A percentile compares a stretch with the other conserved stretches of the same genome.
phyloP scores from a whole-genome alignment of 1,140 invertebrate species.

The Bombus soroeensis region DNA sequence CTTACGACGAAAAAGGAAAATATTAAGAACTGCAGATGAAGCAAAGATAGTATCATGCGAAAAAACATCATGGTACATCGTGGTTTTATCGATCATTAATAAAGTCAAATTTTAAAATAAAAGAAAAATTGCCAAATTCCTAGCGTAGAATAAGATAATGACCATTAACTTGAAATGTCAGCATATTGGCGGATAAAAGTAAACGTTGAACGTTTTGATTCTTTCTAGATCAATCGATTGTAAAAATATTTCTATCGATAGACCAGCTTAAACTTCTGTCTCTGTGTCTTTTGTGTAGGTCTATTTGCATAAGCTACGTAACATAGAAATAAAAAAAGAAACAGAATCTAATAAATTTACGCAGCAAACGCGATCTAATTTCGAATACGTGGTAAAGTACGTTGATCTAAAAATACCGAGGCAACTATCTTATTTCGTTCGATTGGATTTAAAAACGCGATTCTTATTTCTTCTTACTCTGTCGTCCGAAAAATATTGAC shows the following conservation, averaged over 20 bases:
- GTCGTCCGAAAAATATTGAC: conserved; percentile 1
- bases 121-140: not conserved
- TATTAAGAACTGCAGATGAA: not conserved
- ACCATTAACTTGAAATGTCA: not conserved
- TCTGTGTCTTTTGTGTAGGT: not conserved
- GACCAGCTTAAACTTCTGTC: not conserved
- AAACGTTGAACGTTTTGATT: not conserved
- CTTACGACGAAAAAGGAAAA: not conserved
- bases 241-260: not conserved
- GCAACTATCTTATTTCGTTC: not conserved
- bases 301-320: not conserved
- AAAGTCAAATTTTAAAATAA: not conserved
- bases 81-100: not conserved
- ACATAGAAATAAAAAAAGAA: not conserved
- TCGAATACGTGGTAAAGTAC: conserved; percentile 1
- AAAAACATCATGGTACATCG: not conserved
- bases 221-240: not conserved
- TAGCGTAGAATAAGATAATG: not conserved
- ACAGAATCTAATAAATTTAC: not conserved
- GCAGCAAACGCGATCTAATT: not conserved
- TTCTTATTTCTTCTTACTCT: not conserved
- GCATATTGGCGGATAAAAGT: not conserved
- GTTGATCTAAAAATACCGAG: conserved; percentile 20
- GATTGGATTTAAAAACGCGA: not conserved
- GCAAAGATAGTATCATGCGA: not conserved